These are phyloP conservation scores for Thaumetopoea pityocampa DNA, from an alignment of 1,140 invertebrate species.

Conservation along the genomic window DNA sequence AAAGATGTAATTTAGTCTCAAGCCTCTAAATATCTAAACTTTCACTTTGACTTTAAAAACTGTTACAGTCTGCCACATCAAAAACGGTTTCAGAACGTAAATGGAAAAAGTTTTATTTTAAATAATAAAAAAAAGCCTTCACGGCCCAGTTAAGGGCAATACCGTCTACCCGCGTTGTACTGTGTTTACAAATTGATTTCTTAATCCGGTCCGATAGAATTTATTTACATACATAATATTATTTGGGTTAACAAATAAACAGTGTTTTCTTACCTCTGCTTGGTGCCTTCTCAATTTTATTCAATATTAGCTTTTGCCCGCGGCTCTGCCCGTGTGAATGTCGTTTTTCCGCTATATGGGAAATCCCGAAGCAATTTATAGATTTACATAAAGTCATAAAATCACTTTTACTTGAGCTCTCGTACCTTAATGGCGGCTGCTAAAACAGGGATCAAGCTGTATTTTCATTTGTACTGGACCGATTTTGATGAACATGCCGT, in stretches of 20 bases:
- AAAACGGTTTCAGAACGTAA: slow-evolving; percentile 3
- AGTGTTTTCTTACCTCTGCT: slow-evolving; percentile 4
- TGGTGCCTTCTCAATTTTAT: slow-evolving; percentile 13
- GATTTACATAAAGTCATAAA: no score
- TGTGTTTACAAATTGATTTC: slow-evolving; percentile 14
- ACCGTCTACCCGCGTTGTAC: slow-evolving; percentile 4
- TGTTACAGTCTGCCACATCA: slow-evolving; percentile 3
- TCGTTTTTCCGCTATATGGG: no score
- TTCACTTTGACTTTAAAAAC: slow-evolving; percentile 5
- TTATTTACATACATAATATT: slow-evolving; percentile 15
- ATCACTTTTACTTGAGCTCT: no score
- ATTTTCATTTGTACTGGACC: no score
- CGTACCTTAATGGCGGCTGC: no score
- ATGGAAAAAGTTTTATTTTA: slow-evolving; percentile 13
- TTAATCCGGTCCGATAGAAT: slow-evolving; percentile 8
- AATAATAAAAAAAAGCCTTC: slow-evolving; percentile 7
- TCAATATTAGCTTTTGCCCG: no score
- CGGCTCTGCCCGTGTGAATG: no score
- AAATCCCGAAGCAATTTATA: no score
- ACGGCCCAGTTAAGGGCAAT: slow-evolving; percentile 3
- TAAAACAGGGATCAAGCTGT: no score
- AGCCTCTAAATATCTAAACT: no score
- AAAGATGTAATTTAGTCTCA: no score
- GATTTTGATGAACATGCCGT: no score
- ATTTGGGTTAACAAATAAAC: slow-evolving; percentile 10